Percentiles rank a stretch among this genome's conserved stretches.
Conservation (phyloP, 64 coral and sea anemone genomes). For the Actinia equina region DNA sequence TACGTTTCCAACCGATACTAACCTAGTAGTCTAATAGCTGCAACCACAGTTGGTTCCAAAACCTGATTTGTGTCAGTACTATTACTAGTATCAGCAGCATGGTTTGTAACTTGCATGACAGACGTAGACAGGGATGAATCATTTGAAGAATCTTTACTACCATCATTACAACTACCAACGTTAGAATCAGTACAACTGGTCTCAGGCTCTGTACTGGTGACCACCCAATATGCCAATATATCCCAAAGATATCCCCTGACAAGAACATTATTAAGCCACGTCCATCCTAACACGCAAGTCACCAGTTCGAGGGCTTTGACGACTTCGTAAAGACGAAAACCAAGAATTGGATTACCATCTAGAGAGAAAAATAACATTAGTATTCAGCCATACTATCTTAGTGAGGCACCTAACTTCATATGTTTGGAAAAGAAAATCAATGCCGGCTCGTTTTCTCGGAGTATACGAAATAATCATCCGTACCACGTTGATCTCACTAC, state of each 20-base stretch:
- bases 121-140: not conserved
- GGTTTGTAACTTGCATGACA: not conserved
- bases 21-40: conserved; percentile 47
- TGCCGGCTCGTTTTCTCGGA: too few species aligned
- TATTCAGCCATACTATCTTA: too few species aligned
- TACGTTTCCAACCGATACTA: not conserved
- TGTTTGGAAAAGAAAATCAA: too few species aligned
- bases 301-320: conserved; percentile 81
- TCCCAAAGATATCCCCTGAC: conserved; percentile 64
- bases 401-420: too few species aligned
- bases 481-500: too few species aligned
- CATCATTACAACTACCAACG: too few species aligned
- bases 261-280: conserved; percentile 67
- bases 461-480: too few species aligned
- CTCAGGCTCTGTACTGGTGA: not conserved
- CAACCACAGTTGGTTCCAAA: conserved; percentile 29
- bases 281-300: conserved; percentile 70
- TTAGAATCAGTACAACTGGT: not conserved
- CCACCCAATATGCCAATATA: conserved; percentile 67
- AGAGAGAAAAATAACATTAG: not conserved
- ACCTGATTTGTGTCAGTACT: not conserved
- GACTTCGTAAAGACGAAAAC: conserved; percentile 54
- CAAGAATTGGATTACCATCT: conserved; percentile 46
- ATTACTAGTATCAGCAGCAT: not conserved
- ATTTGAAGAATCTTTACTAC: not conserved